Percentiles rank a stretch among this genome's conserved stretches.
These are phyloP conservation scores for Rhagium mordax DNA, from an alignment of 2,888 invertebrate species.

Conservation along the genomic window DNA sequence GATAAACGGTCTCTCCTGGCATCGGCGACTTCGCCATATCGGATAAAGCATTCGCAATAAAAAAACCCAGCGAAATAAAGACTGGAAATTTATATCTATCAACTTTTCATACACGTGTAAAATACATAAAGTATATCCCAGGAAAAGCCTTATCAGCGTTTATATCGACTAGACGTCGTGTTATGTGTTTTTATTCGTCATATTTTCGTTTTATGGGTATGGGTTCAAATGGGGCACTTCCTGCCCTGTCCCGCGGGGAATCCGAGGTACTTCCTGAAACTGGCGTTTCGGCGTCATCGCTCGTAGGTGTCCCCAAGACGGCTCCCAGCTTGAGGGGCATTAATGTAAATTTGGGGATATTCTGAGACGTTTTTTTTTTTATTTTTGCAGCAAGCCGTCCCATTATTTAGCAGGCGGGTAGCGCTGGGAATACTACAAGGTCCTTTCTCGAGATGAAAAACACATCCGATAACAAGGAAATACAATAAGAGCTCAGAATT, in stretches of 20 bases:
- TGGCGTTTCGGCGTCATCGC: slow-evolving; percentile 42
- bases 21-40: background rate
- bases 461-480: no score
- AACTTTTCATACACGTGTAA: slow-evolving; percentile 54
- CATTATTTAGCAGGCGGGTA: background rate
- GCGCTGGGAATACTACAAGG: background rate
- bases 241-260: slow-evolving; percentile 54
- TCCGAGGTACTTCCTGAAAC: slow-evolving; percentile 52
- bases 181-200: slow-evolving; percentile 61
- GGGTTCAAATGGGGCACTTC: slow-evolving; percentile 57
- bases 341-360: slow-evolving; percentile 47
- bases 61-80: slow-evolving; percentile 6
- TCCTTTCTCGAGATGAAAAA: background rate
- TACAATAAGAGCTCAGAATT: no score
- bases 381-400: background rate
- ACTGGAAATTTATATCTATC: slow-evolving; percentile 17
- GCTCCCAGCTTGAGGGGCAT: slow-evolving; percentile 40
- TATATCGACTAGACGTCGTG: slow-evolving; percentile 59
- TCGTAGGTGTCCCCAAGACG: slow-evolving; percentile 46
- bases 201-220: slow-evolving; percentile 60
- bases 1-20: no score
- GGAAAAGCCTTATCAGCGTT: slow-evolving; percentile 59
- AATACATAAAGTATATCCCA: slow-evolving; percentile 57
- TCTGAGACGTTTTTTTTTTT: slow-evolving; percentile 30
- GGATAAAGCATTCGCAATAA: background rate